Base-by-base conservation (phyloP, 2,888 invertebrate species). In the Eristalis intricaria region DNA sequence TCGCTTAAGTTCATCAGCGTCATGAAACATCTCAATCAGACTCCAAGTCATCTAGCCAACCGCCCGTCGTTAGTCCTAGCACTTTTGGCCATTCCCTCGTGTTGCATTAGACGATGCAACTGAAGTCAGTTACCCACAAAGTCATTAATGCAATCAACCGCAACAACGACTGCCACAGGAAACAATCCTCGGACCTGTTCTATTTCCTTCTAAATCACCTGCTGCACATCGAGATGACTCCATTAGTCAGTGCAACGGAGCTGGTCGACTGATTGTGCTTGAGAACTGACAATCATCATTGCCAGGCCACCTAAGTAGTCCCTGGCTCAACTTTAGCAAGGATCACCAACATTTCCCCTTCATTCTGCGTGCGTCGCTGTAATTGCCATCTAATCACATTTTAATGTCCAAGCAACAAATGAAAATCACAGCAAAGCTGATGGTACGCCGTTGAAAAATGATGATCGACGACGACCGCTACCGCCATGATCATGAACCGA, bases 381-480 rank as follows among this genome's bases (percentile, higher is more conserved):
- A 85, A 86, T 75, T 86, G 69, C 65, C 74, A 22, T 71, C 75
- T 83, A 86, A 86, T 86, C 74, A 68, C 58, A 83, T 78, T 75
- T 78, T 75, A 75, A 86, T 75, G 78, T 78, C 40, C 74, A 64
- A 81, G 78, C 86, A 81, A 82, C 86, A 75, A 78, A 86, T 82
- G 23, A 70, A 78, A 86, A 82, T 82, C 86, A 82, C 70, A 66
- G 61, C 60, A 35, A 15, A 64, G 56, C 26, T 63, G 43, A 29
- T 32, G 63, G 29, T 63, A 26, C 22, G 56, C 23, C 19, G 69
- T 10, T 65, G 56, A n/a, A 22, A 68, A 80, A 61, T 70, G 73
- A 68, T 64, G 64, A 68, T 50, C 32, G 29, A 29, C 11, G 19
- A 50, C 19, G 50, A 50, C 63, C 79, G 66, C 71, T 63, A 70